Evolutionary conservation across 2,113 vertebrate species (phyloP).

Genomic region (Apeltes quadracus): DNA sequence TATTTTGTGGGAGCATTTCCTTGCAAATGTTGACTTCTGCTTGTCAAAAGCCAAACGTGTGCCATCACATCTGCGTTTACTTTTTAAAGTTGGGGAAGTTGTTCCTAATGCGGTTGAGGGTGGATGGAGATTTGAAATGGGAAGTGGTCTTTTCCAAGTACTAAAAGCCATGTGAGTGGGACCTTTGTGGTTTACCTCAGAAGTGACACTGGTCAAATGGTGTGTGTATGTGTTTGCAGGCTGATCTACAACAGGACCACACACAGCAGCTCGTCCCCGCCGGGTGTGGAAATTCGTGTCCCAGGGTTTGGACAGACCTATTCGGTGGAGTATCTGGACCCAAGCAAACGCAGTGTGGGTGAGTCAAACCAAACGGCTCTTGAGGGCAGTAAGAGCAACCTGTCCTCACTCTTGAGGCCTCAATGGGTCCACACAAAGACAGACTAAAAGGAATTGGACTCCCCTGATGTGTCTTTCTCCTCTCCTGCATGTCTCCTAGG

Average conservation of each 20-base stretch:
- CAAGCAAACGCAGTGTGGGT: slow-evolving; percentile 91
- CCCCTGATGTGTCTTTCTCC: neutral
- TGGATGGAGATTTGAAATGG: neutral
- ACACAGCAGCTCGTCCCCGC: slow-evolving; percentile 83
- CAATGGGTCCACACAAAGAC: neutral
- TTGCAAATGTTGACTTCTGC: slow-evolving; percentile 5
- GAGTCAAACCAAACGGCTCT: slow-evolving; percentile 60
- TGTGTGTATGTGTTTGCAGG: slow-evolving; percentile 66
- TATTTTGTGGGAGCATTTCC: neutral
- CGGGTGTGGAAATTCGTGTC: slow-evolving; percentile 89
- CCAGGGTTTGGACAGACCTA: slow-evolving; percentile 94
- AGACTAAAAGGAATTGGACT: neutral
- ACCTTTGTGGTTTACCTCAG: neutral
- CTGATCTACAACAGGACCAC: slow-evolving; percentile 91
- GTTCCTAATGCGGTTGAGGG: neutral
- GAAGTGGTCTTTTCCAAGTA: neutral
- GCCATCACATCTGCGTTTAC: neutral
- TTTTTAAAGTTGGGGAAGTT: neutral
- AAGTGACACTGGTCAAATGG: slow-evolving; percentile 1
- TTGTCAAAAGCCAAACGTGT: neutral
- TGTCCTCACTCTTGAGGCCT: neutral
- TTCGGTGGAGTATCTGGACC: slow-evolving; percentile 94
- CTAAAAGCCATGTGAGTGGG: neutral
- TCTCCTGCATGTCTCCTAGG: slow-evolving; percentile 77
- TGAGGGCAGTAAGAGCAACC: neutral